Evolutionary conservation across 2,888 invertebrate species (phyloP).

Genomic region (Calameuta idolon): DNA sequence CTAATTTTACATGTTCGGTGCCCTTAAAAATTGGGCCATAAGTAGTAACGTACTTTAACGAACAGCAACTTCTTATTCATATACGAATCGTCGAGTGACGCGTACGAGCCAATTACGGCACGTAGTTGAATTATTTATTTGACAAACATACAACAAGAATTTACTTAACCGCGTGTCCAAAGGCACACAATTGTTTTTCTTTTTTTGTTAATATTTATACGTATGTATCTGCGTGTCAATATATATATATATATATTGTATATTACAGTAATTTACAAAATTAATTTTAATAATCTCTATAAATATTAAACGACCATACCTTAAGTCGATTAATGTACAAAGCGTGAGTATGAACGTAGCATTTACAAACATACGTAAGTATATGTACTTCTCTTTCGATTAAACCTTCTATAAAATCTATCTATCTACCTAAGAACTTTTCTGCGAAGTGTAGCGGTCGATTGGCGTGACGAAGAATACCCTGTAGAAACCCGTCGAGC

Average conservation of each 20-base stretch:
- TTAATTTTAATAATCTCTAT: slow-evolving; percentile 49
- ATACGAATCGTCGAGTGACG: not conserved
- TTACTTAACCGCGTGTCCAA: slow-evolving; percentile 62
- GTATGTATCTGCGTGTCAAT: not conserved
- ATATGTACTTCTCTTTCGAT: slow-evolving; percentile 37
- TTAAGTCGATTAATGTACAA: slow-evolving; percentile 52
- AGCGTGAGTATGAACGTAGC: slow-evolving; percentile 45
- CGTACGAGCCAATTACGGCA: not conserved
- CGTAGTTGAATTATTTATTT: slow-evolving; percentile 47
- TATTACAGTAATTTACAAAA: slow-evolving; percentile 62
- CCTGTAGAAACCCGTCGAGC: not conserved
- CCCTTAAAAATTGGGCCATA: not conserved
- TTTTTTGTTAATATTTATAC: slow-evolving; percentile 16
- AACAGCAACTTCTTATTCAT: not conserved
- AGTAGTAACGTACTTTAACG: not conserved
- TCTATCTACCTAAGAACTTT: not conserved
- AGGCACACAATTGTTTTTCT: slow-evolving; percentile 61
- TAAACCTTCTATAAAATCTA: slow-evolving; percentile 9
- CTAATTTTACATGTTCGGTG: not conserved
- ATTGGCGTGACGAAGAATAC: not conserved
- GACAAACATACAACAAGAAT: slow-evolving; percentile 65
- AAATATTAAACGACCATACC: slow-evolving; percentile 48
- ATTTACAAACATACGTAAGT: slow-evolving; percentile 10
- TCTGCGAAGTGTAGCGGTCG: not conserved
- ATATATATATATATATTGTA: slow-evolving; percentile 34